Evolutionary conservation across 1,140 invertebrate species (phyloP).

Genomic region (Aleiodes sp.): DNA sequence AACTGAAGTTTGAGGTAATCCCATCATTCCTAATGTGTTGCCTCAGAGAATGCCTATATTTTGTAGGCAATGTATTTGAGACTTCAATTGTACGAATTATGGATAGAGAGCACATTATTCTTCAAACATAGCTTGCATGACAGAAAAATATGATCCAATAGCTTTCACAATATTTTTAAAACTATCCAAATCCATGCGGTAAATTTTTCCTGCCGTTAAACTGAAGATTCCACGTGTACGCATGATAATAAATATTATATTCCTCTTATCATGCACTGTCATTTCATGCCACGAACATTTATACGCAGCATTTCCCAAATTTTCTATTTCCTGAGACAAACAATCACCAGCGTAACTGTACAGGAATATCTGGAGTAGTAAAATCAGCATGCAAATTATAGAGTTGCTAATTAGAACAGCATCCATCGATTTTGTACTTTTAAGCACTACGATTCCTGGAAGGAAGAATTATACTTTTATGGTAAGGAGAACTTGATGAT

Average conservation of each 20-base stretch:
- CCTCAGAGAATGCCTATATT: too few relatives aligned
- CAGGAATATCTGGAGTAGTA: conserved; percentile 26
- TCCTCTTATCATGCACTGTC: not conserved
- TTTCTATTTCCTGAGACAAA: conserved; percentile 1
- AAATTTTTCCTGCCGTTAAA: conserved; percentile 30
- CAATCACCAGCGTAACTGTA: conserved; percentile 30
- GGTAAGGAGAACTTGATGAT: too few relatives aligned
- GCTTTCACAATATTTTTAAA: conserved; percentile 35
- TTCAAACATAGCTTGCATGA: conserved; percentile 27
- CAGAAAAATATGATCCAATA: conserved; percentile 29
- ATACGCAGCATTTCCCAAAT: not conserved
- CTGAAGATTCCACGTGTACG: conserved; percentile 4
- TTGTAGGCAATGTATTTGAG: too few relatives aligned
- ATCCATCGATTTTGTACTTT: not conserved
- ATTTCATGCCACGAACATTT: conserved; percentile 24
- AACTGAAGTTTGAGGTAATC: too few relatives aligned
- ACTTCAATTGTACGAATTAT: too few relatives aligned
- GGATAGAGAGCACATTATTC: not conserved
- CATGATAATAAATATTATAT: conserved; percentile 25
- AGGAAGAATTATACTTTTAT: too few relatives aligned
- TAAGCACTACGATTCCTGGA: conserved; percentile 16
- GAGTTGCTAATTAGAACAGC: not conserved
- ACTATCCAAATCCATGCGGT: conserved; percentile 28
- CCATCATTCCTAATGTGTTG: too few relatives aligned
- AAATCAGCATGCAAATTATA: not conserved